These are phyloP conservation scores for Drosophila melanogaster DNA, from an alignment of 1,140 invertebrate genomes.

Conservation along the genomic window DNA sequence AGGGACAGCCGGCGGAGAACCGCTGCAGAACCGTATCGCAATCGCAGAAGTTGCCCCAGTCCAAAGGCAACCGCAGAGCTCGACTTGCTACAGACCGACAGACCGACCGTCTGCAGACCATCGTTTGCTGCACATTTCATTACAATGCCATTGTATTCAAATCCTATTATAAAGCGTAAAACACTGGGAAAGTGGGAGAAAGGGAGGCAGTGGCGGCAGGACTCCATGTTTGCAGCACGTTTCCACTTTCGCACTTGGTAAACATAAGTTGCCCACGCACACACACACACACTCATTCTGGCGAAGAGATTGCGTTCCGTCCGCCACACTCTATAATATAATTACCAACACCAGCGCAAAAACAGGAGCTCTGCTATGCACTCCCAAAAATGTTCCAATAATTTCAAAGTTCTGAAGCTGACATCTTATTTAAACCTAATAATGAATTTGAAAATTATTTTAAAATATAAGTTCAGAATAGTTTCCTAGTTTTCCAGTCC, in stretches of 20 bases:
- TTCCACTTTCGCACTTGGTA: slow-evolving; percentile 82
- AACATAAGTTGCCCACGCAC: slow-evolving; percentile 76
- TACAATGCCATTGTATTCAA: slow-evolving; percentile 82
- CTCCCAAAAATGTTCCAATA: background rate
- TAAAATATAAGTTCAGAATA: no score
- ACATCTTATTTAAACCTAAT: no score
- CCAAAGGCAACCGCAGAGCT: slow-evolving; percentile 60
- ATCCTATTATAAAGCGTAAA: slow-evolving; percentile 78
- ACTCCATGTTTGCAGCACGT: slow-evolving; percentile 80
- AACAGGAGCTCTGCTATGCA: slow-evolving; percentile 12
- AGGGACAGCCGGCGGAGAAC: slow-evolving; percentile 4
- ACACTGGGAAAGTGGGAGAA: slow-evolving; percentile 28
- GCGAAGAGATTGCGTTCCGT: slow-evolving; percentile 24
- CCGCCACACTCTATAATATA: slow-evolving; percentile 73
- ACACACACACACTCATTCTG: slow-evolving; percentile 19
- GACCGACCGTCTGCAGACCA: slow-evolving; percentile 43
- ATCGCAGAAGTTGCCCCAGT: slow-evolving; percentile 8
- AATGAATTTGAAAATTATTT: no score
- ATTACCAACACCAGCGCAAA: slow-evolving; percentile 68
- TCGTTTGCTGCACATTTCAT: slow-evolving; percentile 81
- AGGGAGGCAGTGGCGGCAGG: slow-evolving; percentile 28
- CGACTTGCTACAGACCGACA: slow-evolving; percentile 56
- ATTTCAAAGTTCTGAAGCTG: background rate
- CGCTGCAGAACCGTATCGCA: slow-evolving; percentile 22
- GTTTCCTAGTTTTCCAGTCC: no score